A percentile compares a stretch with the other conserved stretches of the same genome.
phyloP scores from a whole-genome alignment of 2,888 invertebrate genomes.

The Cosmopolites sordidus region DNA sequence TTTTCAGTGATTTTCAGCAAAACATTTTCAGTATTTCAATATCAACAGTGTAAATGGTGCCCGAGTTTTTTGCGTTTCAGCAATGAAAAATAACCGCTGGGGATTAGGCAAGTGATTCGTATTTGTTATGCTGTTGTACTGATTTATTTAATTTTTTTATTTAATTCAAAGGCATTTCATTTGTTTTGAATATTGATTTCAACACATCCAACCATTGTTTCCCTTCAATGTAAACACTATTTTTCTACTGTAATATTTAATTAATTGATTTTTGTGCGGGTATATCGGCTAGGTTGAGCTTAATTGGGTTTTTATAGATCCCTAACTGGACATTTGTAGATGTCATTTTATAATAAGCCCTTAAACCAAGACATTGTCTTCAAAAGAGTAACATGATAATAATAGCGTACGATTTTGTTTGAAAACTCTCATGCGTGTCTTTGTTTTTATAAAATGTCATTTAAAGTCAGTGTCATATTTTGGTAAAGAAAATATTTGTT shows the following conservation, averaged over 20 bases:
- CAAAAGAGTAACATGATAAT: too few species aligned
- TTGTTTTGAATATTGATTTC: not conserved
- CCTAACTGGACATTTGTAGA: too few species aligned
- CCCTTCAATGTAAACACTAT: not conserved
- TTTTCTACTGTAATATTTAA: not conserved
- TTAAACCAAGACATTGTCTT: too few species aligned
- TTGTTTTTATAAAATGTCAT: too few species aligned
- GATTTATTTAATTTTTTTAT: not conserved
- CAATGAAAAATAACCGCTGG: conserved; percentile 22
- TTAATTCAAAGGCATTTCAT: not conserved
- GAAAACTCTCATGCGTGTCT: too few species aligned
- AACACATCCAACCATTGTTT: not conserved
- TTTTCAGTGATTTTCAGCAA: conserved; percentile 11
- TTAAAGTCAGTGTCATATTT: too few species aligned
- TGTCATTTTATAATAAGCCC: too few species aligned
- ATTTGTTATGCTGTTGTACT: not conserved
- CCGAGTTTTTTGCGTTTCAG: conserved; percentile 9
- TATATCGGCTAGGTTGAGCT: too few species aligned
- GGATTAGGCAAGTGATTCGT: conserved; percentile 14
- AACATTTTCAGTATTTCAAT: conserved; percentile 11
- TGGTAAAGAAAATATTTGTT: too few species aligned
- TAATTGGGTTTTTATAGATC: too few species aligned
- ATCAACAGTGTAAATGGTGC: conserved; percentile 1
- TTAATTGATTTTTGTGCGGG: not conserved
- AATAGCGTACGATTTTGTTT: too few species aligned